A percentile compares a stretch with the other conserved stretches of the same genome.
Evolutionary conservation across 2,113 vertebrate species (phyloP).

Genomic region (Petaurus breviceps): DNA sequence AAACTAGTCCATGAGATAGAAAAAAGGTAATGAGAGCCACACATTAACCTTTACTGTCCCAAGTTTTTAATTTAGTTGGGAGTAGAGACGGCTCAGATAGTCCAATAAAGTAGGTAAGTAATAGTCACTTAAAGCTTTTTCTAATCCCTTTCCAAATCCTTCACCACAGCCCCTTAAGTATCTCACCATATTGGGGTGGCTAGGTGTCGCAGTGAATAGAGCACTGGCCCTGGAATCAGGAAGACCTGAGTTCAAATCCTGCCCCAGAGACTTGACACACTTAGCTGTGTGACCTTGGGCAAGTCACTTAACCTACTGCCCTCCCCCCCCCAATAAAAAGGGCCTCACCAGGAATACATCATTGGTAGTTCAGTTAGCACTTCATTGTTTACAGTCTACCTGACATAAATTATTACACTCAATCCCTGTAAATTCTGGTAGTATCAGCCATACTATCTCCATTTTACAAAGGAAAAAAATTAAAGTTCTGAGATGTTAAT

Average conservation of each 20-base stretch:
- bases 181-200: too few relatives aligned
- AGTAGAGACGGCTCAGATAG: not conserved
- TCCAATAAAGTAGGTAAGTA: not conserved
- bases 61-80: not conserved
- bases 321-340: not conserved
- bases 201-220: too few relatives aligned
- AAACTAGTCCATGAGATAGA: not conserved
- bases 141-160: not conserved
- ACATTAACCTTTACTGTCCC: conserved; percentile 18
- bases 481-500: not conserved
- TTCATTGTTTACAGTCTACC: not conserved
- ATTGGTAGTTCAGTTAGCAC: not conserved
- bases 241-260: too few relatives aligned
- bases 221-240: too few relatives aligned
- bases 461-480: not conserved
- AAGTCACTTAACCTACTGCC: too few relatives aligned
- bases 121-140: not conserved
- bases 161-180: not conserved
- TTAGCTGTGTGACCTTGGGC: too few relatives aligned
- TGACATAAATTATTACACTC: not conserved
- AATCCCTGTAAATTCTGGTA: not conserved
- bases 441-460: not conserved
- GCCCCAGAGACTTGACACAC: too few relatives aligned
- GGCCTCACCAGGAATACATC: not conserved
- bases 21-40: not conserved